Percentiles rank a stretch among this genome's conserved stretches.
Conservation (phyloP, 2,113 vertebrate genomes). For the Chlamydotis undulata region DNA sequence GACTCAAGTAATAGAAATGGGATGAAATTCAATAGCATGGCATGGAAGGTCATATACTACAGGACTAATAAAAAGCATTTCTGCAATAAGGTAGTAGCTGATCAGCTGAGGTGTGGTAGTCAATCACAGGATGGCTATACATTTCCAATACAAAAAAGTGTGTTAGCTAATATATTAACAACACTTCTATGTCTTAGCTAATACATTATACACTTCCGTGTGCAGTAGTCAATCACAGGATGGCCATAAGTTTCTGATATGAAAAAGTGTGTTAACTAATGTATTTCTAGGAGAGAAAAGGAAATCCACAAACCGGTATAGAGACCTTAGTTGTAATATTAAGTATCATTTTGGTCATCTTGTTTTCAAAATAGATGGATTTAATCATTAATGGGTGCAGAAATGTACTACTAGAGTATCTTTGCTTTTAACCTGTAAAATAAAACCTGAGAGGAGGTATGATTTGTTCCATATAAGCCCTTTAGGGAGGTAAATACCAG, state of each 20-base stretch:
- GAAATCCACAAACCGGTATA: background rate
- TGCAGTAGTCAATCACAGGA: conserved; percentile 12
- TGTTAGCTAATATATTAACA: background rate
- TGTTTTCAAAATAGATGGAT: background rate
- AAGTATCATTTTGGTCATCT: background rate
- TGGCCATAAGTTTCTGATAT: background rate
- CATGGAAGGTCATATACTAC: background rate
- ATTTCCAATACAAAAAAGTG: background rate
- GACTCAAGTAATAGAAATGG: conserved; percentile 31
- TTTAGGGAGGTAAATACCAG: background rate
- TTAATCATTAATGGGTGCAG: background rate
- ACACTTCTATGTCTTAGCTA: background rate
- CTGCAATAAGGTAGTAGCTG: background rate
- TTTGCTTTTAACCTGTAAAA: background rate
- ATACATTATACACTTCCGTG: background rate
- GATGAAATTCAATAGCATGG: conserved; percentile 35
- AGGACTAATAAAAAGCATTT: background rate
- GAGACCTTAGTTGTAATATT: background rate
- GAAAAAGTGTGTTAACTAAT: background rate
- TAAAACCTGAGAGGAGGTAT: background rate
- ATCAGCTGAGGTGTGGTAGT: background rate
- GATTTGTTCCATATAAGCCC: background rate
- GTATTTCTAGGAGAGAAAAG: background rate
- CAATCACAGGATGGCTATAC: background rate
- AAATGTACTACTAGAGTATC: background rate